A percentile compares a stretch with the other conserved stretches of the same genome.
Evolutionary conservation across 2,113 vertebrate genomes (phyloP).

Genomic region (Notothenia rossii): DNA sequence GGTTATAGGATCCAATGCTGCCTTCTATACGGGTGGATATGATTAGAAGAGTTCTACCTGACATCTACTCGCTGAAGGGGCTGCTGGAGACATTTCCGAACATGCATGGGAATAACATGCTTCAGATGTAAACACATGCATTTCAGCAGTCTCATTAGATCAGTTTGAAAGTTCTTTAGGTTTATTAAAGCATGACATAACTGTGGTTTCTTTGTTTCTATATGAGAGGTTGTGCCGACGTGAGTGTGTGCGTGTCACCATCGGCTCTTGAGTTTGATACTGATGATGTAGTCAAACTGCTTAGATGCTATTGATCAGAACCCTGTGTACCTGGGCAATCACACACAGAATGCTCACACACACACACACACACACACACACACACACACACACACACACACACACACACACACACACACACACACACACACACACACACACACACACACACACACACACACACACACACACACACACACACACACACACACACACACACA

Average conservation of each 20-base stretch:
- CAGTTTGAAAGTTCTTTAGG: neutral
- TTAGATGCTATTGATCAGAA: conserved; percentile 67
- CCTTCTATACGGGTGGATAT: conserved; percentile 17
- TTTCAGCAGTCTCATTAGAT: neutral
- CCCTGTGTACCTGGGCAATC: conserved; percentile 46
- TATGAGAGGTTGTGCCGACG: conserved; percentile 11
- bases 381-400: no score
- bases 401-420: no score
- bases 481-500: conserved; percentile 43
- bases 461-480: conserved; percentile 12
- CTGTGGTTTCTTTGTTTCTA: neutral
- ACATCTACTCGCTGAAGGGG: neutral
- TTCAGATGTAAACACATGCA: neutral
- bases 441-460: conserved; percentile 6
- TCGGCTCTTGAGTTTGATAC: conserved; percentile 47
- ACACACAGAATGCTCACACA: conserved; percentile 11
- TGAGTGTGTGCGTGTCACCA: conserved; percentile 17
- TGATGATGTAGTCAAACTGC: conserved; percentile 59
- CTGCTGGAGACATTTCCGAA: neutral
- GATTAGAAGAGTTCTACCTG: conserved; percentile 26
- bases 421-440: conserved; percentile 26
- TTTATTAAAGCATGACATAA: no score
- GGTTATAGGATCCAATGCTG: conserved; percentile 47
- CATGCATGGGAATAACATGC: neutral
- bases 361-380: neutral